These are phyloP conservation scores for Cygnus atratus DNA, from an alignment of 2,113 vertebrate genomes.

Conservation along the genomic window DNA sequence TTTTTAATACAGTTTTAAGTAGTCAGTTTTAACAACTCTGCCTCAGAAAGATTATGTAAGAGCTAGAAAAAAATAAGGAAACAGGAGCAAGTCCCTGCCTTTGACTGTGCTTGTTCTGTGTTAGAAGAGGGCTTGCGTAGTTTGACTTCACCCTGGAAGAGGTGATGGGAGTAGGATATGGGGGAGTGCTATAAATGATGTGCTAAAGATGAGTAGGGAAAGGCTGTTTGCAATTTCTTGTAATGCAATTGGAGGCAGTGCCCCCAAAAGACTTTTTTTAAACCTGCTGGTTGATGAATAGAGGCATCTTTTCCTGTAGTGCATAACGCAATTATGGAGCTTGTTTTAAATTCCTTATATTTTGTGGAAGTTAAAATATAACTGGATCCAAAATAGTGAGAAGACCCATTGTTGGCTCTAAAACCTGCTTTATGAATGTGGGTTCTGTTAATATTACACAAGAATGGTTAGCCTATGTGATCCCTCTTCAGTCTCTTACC, in stretches of 20 bases:
- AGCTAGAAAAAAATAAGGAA: neutral
- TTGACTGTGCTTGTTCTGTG: neutral
- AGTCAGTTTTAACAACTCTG: neutral
- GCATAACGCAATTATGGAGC: neutral
- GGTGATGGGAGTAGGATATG: neutral
- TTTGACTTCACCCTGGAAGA: neutral
- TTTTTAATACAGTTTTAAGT: neutral
- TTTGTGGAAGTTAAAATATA: neutral
- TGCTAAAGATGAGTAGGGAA: neutral
- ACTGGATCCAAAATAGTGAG: neutral
- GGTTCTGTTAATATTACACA: neutral
- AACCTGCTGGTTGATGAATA: neutral
- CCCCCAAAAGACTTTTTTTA: neutral
- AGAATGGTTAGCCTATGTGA: neutral
- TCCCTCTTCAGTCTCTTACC: neutral
- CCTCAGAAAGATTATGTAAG: neutral
- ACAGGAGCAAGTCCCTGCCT: neutral
- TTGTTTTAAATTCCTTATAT: neutral
- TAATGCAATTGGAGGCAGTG: neutral
- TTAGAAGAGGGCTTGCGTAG: fast-evolving
- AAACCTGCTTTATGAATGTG: neutral
- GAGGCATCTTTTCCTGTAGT: neutral
- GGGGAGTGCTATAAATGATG: neutral
- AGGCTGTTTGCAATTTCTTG: neutral
- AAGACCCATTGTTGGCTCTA: neutral